Evolutionary conservation across 2,888 invertebrate species (phyloP).

Genomic region (Plebejus melissa): DNA sequence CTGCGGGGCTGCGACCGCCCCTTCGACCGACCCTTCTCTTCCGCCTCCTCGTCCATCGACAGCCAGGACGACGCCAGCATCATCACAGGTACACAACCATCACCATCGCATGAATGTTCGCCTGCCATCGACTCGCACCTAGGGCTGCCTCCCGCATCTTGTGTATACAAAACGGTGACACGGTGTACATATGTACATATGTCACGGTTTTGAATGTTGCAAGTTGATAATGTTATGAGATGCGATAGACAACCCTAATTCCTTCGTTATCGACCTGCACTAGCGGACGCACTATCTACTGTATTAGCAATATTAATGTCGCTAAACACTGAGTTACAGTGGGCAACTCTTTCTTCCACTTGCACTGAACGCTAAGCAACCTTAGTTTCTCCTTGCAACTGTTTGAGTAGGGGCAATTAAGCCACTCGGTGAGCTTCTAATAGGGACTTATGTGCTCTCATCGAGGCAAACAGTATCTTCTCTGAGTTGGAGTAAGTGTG

Average conservation of each 20-base stretch:
- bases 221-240: background rate
- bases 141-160: background rate
- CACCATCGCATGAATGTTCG: slow-evolving; percentile 71
- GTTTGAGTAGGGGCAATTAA: background rate
- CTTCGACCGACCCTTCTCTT: slow-evolving; percentile 91
- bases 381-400: background rate
- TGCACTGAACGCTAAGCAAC: background rate
- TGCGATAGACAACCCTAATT: background rate
- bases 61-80: slow-evolving; percentile 90
- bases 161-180: too few relatives aligned
- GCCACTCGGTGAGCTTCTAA: background rate
- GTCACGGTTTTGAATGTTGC: background rate
- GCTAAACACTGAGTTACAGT: background rate
- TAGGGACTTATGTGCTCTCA: background rate
- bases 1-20: slow-evolving; percentile 56
- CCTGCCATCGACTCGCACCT: slow-evolving; percentile 46
- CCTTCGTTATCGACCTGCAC: background rate
- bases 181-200: background rate
- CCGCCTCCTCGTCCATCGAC: slow-evolving; percentile 91
- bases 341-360: background rate
- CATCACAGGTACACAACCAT: slow-evolving; percentile 88
- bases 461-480: too few relatives aligned
- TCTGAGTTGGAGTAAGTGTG: background rate
- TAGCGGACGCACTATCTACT: background rate
- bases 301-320: background rate